phyloP scores from a whole-genome alignment of 1,140 invertebrate species.

The Listronotus oregonensis region DNA sequence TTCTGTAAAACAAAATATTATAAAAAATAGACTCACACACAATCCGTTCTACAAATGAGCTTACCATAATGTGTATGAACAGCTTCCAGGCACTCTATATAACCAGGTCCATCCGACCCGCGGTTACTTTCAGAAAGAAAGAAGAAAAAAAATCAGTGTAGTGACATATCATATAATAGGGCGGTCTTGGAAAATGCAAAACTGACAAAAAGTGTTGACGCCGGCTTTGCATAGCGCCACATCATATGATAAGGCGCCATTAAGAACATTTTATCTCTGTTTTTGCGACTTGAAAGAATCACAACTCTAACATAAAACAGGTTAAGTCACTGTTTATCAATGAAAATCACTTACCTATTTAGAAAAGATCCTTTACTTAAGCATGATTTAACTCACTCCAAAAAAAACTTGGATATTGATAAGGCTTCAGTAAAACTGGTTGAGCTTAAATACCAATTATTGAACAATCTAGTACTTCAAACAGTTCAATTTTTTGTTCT shows the following conservation, averaged over 20 bases:
- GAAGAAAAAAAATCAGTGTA: no score
- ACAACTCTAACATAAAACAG: background rate
- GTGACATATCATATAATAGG: background rate
- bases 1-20: conserved; percentile 6
- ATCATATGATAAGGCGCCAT: conserved; percentile 1
- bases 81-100: conserved; percentile 9
- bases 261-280: background rate
- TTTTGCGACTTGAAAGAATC: background rate
- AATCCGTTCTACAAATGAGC: conserved; percentile 9
- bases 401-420: no score
- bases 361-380: no score
- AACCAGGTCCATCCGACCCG: conserved; percentile 10
- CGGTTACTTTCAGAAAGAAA: background rate
- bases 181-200: conserved; percentile 3
- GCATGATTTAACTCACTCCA: no score
- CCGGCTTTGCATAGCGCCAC: background rate
- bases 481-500: no score
- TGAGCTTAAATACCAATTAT: no score
- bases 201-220: conserved; percentile 1
- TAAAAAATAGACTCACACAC: background rate
- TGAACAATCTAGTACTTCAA: no score
- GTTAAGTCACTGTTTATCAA: background rate
- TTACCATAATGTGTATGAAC: conserved; percentile 9
- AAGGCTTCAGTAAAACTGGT: no score
- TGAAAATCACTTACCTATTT: no score